Conservation (phyloP, 2,888 invertebrate species). For the Drosophila anomelani region DNA sequence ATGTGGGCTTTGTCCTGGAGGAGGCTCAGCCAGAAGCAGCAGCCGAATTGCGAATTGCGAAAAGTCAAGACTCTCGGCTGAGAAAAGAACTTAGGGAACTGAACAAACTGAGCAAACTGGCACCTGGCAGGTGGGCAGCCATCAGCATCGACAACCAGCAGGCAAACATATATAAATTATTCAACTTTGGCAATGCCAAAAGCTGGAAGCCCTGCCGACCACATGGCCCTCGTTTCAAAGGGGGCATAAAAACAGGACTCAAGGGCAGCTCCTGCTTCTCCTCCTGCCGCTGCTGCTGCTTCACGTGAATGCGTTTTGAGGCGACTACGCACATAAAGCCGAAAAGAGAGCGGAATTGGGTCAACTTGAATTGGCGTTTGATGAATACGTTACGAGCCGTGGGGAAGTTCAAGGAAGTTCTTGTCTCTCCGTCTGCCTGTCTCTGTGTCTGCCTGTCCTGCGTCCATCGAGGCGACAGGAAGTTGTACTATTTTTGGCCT, state of each 20-base stretch:
- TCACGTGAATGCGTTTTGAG: slow-evolving; percentile 47
- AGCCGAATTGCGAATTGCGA: not conserved
- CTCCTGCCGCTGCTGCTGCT: not conserved
- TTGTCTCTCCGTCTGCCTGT: not conserved
- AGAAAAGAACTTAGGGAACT: slow-evolving; percentile 1
- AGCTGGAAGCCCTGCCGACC: slow-evolving; percentile 1
- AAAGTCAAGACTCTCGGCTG: slow-evolving; percentile 2
- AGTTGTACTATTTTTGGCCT: slow-evolving; percentile 41
- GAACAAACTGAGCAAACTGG: not conserved
- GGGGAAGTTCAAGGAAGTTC: slow-evolving; percentile 10
- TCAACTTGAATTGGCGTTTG: slow-evolving; percentile 51
- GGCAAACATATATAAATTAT: slow-evolving; percentile 31
- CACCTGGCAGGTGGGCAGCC: slow-evolving; percentile 28
- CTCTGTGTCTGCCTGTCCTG: slow-evolving; percentile 1
- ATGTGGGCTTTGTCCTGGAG: slow-evolving; percentile 16
- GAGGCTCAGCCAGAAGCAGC: not conserved
- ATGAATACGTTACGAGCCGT: slow-evolving; percentile 39
- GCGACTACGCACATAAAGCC: slow-evolving; percentile 19
- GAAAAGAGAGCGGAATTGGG: slow-evolving; percentile 40
- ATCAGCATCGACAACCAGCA: slow-evolving; percentile 9
- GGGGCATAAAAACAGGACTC: slow-evolving; percentile 19
- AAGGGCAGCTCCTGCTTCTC: slow-evolving; percentile 5
- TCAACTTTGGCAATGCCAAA: slow-evolving; percentile 4
- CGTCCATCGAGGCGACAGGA: slow-evolving; percentile 29
- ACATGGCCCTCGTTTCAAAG: slow-evolving; percentile 4